Evolutionary conservation across 2,888 invertebrate genomes (phyloP).

Genomic region (Lymantria monacha): DNA sequence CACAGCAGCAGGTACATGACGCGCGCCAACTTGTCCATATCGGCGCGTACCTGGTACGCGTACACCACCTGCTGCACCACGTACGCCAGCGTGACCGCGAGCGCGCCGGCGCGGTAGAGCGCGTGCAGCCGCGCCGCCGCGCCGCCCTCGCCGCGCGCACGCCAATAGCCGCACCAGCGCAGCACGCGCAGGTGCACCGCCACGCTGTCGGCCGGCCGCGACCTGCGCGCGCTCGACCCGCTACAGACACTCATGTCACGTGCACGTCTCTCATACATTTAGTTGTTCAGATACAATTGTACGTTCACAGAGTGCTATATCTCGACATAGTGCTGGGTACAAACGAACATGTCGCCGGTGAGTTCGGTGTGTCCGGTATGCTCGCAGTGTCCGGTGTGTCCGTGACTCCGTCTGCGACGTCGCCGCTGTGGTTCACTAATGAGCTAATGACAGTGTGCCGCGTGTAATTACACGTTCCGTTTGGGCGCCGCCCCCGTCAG

Average conservation of each 20-base stretch:
- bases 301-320: too few relatives aligned
- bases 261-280: too few relatives aligned
- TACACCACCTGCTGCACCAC: constrained; percentile 45
- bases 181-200: constrained; percentile 39
- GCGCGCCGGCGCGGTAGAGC: constrained; percentile 34
- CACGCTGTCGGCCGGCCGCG: constrained; percentile 33
- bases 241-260: too few relatives aligned
- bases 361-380: too few relatives aligned
- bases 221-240: constrained; percentile 18
- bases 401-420: too few relatives aligned
- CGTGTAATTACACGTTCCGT: background rate
- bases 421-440: background rate
- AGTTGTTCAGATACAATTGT: too few relatives aligned
- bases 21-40: constrained; percentile 63
- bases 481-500: too few relatives aligned
- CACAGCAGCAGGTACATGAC: constrained; percentile 73
- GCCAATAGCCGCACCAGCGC: constrained; percentile 39
- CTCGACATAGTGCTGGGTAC: too few relatives aligned
- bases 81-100: constrained; percentile 37
- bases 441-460: background rate
- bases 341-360: too few relatives aligned
- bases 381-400: too few relatives aligned
- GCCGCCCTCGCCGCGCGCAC: constrained; percentile 11
- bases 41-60: constrained; percentile 51
- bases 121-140: constrained; percentile 7